Percentiles rank a stretch among this genome's conserved stretches.
phyloP scores from a whole-genome alignment of 2,113 vertebrate species.

The Nanorana parkeri region DNA sequence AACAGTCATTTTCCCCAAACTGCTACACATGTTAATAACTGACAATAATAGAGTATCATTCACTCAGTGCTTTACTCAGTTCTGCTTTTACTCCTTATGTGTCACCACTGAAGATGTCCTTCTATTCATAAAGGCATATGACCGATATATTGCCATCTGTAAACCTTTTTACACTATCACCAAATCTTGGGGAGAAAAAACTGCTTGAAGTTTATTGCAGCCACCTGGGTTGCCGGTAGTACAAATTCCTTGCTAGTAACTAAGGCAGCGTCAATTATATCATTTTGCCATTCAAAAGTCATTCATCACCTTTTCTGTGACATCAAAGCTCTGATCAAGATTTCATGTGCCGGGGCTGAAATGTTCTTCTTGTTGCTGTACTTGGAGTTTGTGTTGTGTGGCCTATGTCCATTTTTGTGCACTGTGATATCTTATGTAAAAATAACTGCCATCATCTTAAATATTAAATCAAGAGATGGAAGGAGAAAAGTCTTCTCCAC shows the following conservation, averaged over 20 bases:
- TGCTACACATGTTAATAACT: slow-evolving; percentile 58
- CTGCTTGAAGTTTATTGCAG: not conserved
- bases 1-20: slow-evolving; percentile 60
- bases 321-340: slow-evolving; percentile 51
- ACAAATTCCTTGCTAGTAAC: slow-evolving; percentile 60
- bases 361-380: slow-evolving; percentile 52
- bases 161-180: slow-evolving; percentile 63
- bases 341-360: slow-evolving; percentile 54
- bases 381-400: slow-evolving; percentile 27
- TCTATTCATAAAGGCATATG: slow-evolving; percentile 65
- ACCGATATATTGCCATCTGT: slow-evolving; percentile 62
- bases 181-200: slow-evolving; percentile 57
- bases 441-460: too few species aligned
- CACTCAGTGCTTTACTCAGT: slow-evolving; percentile 58
- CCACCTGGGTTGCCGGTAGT: slow-evolving; percentile 59
- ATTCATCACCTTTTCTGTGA: slow-evolving; percentile 63
- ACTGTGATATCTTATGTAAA: not conserved
- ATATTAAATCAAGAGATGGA: too few species aligned
- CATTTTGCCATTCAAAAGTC: slow-evolving; percentile 45
- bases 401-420: not conserved
- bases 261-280: slow-evolving; percentile 14
- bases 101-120: slow-evolving; percentile 63
- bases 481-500: too few species aligned
- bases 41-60: not conserved
- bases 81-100: slow-evolving; percentile 64